phyloP scores from a whole-genome alignment of 2,113 vertebrate genomes.

The Prunella himalayana region DNA sequence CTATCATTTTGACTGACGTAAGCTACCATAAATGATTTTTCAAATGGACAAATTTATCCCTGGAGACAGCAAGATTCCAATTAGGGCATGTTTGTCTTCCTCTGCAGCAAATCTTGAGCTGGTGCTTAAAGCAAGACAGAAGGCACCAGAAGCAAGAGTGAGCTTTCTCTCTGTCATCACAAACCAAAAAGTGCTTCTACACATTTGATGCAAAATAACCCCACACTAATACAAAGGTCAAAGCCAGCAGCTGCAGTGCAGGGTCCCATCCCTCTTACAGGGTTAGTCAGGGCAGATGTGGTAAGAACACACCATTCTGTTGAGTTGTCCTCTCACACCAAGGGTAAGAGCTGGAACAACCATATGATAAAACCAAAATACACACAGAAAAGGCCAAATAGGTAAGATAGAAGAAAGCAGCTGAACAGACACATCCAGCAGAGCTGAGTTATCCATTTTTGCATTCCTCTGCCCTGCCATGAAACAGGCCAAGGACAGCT shows the following conservation, averaged over 20 bases:
- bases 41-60: conserved; percentile 56
- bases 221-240: not conserved
- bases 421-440: not conserved
- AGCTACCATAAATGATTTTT: conserved; percentile 45
- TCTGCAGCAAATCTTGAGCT: not conserved
- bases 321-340: not conserved
- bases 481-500: not conserved
- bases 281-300: not conserved
- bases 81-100: conserved; percentile 25
- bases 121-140: conserved; percentile 1
- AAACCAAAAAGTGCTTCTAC: not conserved
- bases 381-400: not conserved
- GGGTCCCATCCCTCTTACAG: rapidly evolving
- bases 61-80: conserved; percentile 27
- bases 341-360: not conserved
- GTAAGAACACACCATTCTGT: not conserved
- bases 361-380: not conserved
- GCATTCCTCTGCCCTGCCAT: not conserved
- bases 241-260: not conserved
- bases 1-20: conserved; percentile 48
- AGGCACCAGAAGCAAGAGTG: not conserved
- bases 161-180: not conserved
- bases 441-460: not conserved
- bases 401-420: not conserved
- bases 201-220: not conserved